Evolutionary conservation across 2,797 vertebrate species (phyloP), one percentile per base, ranked within the genome.

Genomic region (Coregonus sp.): DNA sequence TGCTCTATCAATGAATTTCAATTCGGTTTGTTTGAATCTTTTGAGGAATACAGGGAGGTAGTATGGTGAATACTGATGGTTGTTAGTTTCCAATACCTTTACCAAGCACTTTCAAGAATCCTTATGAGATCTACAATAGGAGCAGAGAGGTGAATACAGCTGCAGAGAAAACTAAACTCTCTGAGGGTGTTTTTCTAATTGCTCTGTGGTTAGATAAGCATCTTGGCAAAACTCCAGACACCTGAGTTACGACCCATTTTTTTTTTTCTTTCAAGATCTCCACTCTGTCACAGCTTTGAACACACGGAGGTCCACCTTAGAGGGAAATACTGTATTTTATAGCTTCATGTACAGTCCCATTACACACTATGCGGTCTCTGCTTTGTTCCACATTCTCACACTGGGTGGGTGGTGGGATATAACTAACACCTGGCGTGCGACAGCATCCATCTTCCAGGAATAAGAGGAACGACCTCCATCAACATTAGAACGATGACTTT

Each of bases 401-500:
- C 20, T 35, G 31, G 4, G 31, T 68, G 66, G 66, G 14, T 33
- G 15, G 66, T 15, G 2, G 16, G 12, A 33, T 33, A 68, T 68
- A 68, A 35, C 33, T 68, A 68, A 68, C 66, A 68, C 66, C 63
- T 66, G 63, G 63, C 14, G 14, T 31, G 63, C 63, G 0, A 29
- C 63, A 15, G 63, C 63, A 66, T 66, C 29, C 63, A 31, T 66
- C 63, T 66, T 4, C 63, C 25, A 29, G 25, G 63, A 66, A 31
- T 66, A 66, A 31, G 29, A 66, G 63, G 25, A 31, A 66, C 4
- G 63, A 50, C 70, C 20, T 52, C 72, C 80, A 86, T 88, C 80
- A 78, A 85, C 78, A 86, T 86, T 69, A 91, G 86, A 91, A 78
- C 72, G 59, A 86, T 91, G 85, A 67, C 35, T 94, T 92, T 90